Conservation (phyloP, 2,797 vertebrate species). For the Anguilla marmorata region DNA sequence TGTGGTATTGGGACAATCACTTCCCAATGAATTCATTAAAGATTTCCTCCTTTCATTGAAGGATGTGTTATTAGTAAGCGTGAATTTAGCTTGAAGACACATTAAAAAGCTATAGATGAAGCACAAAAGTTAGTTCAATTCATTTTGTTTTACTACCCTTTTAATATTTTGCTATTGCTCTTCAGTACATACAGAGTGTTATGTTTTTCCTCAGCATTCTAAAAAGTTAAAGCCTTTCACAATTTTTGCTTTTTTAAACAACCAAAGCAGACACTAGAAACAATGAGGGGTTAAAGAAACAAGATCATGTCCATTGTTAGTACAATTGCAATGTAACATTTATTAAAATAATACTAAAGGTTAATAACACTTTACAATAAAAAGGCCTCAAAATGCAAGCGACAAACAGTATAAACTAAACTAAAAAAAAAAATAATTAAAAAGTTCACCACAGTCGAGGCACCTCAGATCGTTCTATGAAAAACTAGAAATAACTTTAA, state of each 20-base stretch:
- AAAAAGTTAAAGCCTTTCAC: constrained; percentile 67
- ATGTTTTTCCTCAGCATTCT: constrained; percentile 65
- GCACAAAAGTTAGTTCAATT: constrained; percentile 78
- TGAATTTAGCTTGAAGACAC: constrained; percentile 72
- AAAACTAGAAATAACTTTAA: constrained; percentile 10
- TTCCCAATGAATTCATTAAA: neutral
- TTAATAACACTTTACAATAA: constrained; percentile 67
- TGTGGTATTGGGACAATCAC: neutral
- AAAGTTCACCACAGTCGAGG: constrained; percentile 8
- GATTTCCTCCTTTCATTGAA: neutral
- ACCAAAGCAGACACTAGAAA: constrained; percentile 70
- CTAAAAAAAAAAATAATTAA: constrained; percentile 50
- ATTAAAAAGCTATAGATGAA: constrained; percentile 75
- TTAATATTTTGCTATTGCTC: constrained; percentile 69
- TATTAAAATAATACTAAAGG: constrained; percentile 68
- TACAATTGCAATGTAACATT: constrained; percentile 68
- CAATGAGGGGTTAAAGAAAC: constrained; percentile 73
- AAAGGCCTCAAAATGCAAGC: constrained; percentile 72
- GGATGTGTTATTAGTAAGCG: constrained; percentile 72
- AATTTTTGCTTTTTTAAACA: constrained; percentile 50
- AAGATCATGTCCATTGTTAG: constrained; percentile 75
- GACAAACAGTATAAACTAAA: constrained; percentile 56
- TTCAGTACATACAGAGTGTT: constrained; percentile 77
- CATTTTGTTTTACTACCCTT: constrained; percentile 71
- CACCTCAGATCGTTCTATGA: constrained; percentile 13